Conservation (phyloP, 1,140 invertebrate genomes). For the Agrypnia vestita region DNA sequence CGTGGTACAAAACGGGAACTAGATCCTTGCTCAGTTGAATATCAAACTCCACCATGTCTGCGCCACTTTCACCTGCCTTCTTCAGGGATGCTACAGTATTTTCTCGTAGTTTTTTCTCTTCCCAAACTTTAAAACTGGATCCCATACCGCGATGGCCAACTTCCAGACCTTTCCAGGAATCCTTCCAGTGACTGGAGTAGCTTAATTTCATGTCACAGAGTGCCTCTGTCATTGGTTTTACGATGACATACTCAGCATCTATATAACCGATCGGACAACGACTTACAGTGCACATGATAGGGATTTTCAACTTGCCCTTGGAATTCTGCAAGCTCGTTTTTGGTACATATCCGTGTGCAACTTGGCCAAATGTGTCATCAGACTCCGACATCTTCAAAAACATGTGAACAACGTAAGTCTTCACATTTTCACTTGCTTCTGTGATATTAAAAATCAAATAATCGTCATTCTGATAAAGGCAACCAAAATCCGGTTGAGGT, state of each 20-base stretch:
- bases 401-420: conserved; percentile 81
- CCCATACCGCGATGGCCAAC: conserved; percentile 95
- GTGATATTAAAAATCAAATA: conserved; percentile 88
- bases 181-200: conserved; percentile 89
- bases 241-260: conserved; percentile 76
- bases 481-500: conserved; percentile 88
- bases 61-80: conserved; percentile 89
- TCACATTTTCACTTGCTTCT: conserved; percentile 81
- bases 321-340: conserved; percentile 80
- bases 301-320: conserved; percentile 83
- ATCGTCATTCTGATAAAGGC: conserved; percentile 81
- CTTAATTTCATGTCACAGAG: conserved; percentile 86
- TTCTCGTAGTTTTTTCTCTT: conserved; percentile 82
- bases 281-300: conserved; percentile 87
- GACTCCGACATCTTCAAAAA: conserved; percentile 75
- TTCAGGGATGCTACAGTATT: conserved; percentile 95
- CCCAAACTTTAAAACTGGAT: conserved; percentile 72
- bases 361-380: conserved; percentile 74
- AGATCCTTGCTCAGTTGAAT: conserved; percentile 96
- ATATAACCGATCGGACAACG: conserved; percentile 89
- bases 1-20: conserved; percentile 96
- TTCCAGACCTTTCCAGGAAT: conserved; percentile 87
- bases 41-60: conserved; percentile 97
- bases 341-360: conserved; percentile 90
- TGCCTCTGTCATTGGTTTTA: conserved; percentile 82